These are phyloP conservation scores for Malurus alboscapulatus DNA, from an alignment of 2,113 vertebrate genomes.

Conservation along the genomic window DNA sequence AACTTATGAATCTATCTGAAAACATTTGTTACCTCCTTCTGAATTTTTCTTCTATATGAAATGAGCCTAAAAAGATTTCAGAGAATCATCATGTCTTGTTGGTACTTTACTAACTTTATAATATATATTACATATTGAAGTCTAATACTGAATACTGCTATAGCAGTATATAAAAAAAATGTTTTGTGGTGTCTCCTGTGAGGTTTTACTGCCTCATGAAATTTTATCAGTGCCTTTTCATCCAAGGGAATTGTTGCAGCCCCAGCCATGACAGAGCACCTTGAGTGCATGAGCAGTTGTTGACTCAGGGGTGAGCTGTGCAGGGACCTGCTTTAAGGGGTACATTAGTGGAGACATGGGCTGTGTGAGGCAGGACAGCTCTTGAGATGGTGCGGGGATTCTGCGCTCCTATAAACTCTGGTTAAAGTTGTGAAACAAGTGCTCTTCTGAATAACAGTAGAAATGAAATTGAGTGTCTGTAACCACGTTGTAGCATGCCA, in stretches of 20 bases:
- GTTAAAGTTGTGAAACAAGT: background rate
- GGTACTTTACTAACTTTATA: background rate
- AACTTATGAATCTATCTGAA: background rate
- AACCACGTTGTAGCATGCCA: accelerated
- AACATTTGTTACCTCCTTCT: background rate
- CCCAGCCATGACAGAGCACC: background rate
- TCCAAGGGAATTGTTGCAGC: background rate
- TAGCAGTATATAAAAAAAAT: background rate
- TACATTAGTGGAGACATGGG: accelerated
- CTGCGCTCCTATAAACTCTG: background rate
- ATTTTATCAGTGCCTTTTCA: background rate
- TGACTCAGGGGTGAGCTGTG: background rate
- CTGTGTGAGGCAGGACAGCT: background rate
- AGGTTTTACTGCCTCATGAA: background rate
- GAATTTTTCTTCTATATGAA: background rate
- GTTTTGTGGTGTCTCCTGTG: background rate
- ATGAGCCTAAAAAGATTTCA: background rate
- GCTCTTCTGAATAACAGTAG: background rate
- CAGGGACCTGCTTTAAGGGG: background rate
- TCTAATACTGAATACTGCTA: background rate
- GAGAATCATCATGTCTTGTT: background rate
- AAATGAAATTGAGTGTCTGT: background rate
- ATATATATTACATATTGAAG: background rate
- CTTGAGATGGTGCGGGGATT: background rate
- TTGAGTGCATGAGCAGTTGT: background rate